A percentile compares a stretch with the other conserved stretches of the same genome.
These are phyloP conservation scores for Xanthorhoe spadicearia DNA, from an alignment of 2,888 invertebrate species.

Conservation along the genomic window DNA sequence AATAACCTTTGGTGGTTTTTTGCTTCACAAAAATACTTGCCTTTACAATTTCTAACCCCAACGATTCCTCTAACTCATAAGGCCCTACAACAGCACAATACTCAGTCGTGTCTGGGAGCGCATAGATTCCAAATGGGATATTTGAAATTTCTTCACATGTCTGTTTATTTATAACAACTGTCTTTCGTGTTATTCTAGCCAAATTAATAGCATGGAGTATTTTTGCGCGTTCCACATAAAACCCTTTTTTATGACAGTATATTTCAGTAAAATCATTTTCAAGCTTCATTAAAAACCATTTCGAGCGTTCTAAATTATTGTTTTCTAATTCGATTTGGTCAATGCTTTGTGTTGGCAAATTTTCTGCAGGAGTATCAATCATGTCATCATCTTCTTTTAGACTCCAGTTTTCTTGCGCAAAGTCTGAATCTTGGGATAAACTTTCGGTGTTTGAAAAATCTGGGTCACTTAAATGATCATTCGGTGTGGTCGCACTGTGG, in stretches of 20 bases:
- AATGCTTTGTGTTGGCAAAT: background rate
- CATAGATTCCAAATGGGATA: constrained; percentile 75
- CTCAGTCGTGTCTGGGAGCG: constrained; percentile 65
- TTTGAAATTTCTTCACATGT: constrained; percentile 53
- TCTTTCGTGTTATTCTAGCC: constrained; percentile 74
- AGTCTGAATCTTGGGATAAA: constrained; percentile 20
- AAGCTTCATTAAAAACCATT: constrained; percentile 84
- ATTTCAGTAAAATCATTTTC: constrained; percentile 83
- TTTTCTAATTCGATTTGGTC: constrained; percentile 14
- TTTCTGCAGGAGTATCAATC: background rate
- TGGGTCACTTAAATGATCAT: constrained; percentile 8
- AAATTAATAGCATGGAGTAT: constrained; percentile 78
- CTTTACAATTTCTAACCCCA: constrained; percentile 75
- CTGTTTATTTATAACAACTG: constrained; percentile 73
- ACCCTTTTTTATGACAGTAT: constrained; percentile 77
- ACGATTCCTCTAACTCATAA: constrained; percentile 68
- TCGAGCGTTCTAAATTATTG: constrained; percentile 57
- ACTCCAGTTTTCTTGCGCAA: constrained; percentile 11
- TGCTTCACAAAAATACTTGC: constrained; percentile 44
- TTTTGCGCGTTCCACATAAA: constrained; percentile 82
- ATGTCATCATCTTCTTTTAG: constrained; percentile 10
- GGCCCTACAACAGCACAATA: constrained; percentile 75
- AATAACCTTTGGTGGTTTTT: constrained; percentile 68
- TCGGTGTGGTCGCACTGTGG: constrained; percentile 23
- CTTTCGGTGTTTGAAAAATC: constrained; percentile 21